These are phyloP conservation scores for Mastacembelus armatus DNA, from an alignment of 2,797 vertebrate species.

Conservation along the genomic window DNA sequence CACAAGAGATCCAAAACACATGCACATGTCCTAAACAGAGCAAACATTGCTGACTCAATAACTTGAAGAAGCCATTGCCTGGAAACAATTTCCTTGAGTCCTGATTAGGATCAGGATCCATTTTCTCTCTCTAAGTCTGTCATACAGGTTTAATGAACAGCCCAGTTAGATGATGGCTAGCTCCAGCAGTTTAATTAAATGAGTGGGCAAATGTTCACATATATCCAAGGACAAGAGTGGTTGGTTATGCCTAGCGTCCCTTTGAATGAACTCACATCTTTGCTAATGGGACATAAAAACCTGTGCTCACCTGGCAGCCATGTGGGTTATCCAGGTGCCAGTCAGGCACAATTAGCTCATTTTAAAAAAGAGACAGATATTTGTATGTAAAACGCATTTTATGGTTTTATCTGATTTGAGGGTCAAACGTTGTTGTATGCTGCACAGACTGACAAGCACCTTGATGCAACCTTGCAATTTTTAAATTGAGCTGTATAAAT, in stretches of 20 bases:
- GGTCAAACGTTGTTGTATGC: too few relatives aligned
- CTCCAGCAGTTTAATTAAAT: conserved; percentile 58
- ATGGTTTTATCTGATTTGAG: not conserved
- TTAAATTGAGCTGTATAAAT: too few relatives aligned
- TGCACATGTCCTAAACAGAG: not conserved
- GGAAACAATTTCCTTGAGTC: conserved; percentile 52
- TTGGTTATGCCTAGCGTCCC: conserved; percentile 32
- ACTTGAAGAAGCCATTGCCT: conserved; percentile 1
- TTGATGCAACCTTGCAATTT: too few relatives aligned
- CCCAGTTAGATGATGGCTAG: conserved; percentile 24
- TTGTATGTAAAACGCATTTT: conserved; percentile 5
- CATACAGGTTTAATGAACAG: conserved; percentile 60
- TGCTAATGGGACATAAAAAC: conserved; percentile 53
- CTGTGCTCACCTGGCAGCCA: conserved; percentile 27
- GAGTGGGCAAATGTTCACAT: conserved; percentile 46
- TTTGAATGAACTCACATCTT: conserved; percentile 40
- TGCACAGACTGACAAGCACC: too few relatives aligned
- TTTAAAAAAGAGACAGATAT: conserved; percentile 10
- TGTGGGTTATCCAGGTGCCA: conserved; percentile 28
- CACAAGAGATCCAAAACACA: not conserved
- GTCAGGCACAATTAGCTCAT: conserved; percentile 2
- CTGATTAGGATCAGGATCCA: conserved; percentile 56
- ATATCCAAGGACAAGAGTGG: conserved; percentile 42
- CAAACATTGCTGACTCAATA: conserved; percentile 21
- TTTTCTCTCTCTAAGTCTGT: conserved; percentile 35